A percentile compares a stretch with the other conserved stretches of the same genome.
phyloP scores from a whole-genome alignment of 1,140 invertebrate genomes.

The Drosophila kikkawai region DNA sequence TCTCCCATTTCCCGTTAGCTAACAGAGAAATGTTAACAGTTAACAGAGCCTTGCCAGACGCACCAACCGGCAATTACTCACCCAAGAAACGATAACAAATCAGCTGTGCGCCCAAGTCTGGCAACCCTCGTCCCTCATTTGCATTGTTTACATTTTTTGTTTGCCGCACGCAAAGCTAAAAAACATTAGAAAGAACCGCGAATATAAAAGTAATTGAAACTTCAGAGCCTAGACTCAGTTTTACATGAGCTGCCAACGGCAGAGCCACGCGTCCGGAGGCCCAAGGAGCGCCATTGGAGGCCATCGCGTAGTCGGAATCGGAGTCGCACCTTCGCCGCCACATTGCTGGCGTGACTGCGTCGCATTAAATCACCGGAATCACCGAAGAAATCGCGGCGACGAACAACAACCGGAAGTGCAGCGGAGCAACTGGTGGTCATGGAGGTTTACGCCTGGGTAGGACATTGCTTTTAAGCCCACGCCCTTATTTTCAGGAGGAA shows the following conservation, averaged over 20 bases:
- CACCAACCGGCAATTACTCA: neutral
- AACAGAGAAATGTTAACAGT: constrained; percentile 3
- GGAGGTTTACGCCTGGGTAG: constrained; percentile 72
- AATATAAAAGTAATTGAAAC: constrained; percentile 75
- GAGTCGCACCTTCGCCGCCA: constrained; percentile 8
- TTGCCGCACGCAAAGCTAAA: constrained; percentile 7
- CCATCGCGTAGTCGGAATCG: constrained; percentile 7
- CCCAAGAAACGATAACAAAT: constrained; percentile 1
- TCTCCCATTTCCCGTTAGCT: neutral
- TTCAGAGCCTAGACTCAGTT: constrained; percentile 51
- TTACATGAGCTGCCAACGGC: constrained; percentile 67
- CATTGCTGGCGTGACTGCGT: constrained; percentile 72
- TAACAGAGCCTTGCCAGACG: constrained; percentile 1
- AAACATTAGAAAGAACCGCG: constrained; percentile 21
- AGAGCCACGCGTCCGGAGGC: constrained; percentile 42
- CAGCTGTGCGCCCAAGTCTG: constrained; percentile 4
- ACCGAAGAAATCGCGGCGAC: constrained; percentile 39
- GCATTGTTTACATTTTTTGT: constrained; percentile 36
- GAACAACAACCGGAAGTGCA: constrained; percentile 76
- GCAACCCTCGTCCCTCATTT: constrained; percentile 3
- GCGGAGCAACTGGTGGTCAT: constrained; percentile 72
- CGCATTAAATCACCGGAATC: constrained; percentile 74
- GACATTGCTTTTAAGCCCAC: constrained; percentile 23
- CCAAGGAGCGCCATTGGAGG: constrained; percentile 13
- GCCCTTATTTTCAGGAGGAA: neutral